phyloP scores from a whole-genome alignment of 2,888 invertebrate genomes.

The Caenorhabditis zanzibari region DNA sequence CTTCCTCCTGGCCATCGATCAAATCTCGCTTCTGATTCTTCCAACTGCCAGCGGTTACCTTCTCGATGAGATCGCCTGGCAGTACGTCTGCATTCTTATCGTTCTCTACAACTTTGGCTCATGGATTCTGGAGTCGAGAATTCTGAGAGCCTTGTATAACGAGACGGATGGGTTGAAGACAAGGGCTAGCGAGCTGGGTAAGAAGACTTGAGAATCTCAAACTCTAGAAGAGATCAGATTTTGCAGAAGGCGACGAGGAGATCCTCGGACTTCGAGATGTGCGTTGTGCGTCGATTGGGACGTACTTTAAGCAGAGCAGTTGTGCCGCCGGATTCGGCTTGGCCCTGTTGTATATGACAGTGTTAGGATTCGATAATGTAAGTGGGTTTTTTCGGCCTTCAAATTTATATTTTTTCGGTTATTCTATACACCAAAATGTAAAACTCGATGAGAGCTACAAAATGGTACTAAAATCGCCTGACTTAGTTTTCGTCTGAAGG shows the following conservation, averaged over 20 bases:
- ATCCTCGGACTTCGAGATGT: background rate
- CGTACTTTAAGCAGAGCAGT: constrained; percentile 71
- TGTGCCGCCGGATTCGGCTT: constrained; percentile 77
- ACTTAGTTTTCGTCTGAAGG: too few species aligned
- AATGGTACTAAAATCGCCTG: too few species aligned
- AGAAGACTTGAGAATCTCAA: too few species aligned
- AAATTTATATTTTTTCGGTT: too few species aligned
- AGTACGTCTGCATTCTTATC: constrained; percentile 57
- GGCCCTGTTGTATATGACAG: constrained; percentile 80
- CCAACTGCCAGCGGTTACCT: constrained; percentile 74
- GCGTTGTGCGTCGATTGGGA: constrained; percentile 20
- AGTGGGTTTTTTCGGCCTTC: too few species aligned
- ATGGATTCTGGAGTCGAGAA: constrained; percentile 75
- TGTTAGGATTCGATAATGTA: constrained; percentile 81
- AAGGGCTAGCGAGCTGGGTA: constrained; percentile 17
- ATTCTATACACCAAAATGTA: too few species aligned
- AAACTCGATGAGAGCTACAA: too few species aligned
- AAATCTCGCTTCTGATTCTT: constrained; percentile 70
- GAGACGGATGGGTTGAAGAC: constrained; percentile 57
- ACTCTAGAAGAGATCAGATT: too few species aligned
- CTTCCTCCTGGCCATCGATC: constrained; percentile 74
- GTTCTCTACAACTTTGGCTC: constrained; percentile 75
- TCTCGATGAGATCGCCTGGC: constrained; percentile 56
- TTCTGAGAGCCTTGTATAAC: constrained; percentile 71
- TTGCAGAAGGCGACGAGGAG: constrained; percentile 13